Conservation (phyloP, 2,113 vertebrate species). For the Tachycineta bicolor region DNA sequence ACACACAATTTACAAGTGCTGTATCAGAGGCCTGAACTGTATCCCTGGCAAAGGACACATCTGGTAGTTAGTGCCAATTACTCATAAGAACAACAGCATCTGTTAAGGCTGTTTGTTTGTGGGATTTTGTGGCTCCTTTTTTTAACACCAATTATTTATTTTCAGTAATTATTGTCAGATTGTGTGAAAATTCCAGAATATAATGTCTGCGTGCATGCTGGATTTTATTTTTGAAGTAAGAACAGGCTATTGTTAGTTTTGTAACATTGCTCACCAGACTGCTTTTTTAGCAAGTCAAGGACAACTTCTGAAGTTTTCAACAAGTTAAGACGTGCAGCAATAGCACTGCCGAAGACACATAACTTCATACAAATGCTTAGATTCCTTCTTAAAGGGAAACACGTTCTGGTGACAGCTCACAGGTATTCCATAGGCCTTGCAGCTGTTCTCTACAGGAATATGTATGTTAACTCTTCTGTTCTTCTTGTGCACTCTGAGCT, state of each 20-base stretch:
- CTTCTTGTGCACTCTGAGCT: neutral
- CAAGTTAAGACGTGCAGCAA: neutral
- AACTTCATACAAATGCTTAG: neutral
- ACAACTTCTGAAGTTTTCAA: conserved; percentile 1
- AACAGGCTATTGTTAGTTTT: neutral
- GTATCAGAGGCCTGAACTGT: neutral
- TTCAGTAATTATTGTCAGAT: neutral
- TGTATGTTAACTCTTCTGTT: neutral
- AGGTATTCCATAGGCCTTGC: neutral
- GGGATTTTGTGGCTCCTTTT: neutral
- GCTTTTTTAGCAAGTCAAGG: conserved; percentile 19
- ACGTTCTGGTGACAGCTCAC: neutral
- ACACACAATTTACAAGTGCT: neutral
- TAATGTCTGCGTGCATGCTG: neutral
- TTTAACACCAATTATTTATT: neutral
- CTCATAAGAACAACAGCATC: neutral
- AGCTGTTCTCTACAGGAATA: neutral
- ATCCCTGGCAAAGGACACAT: neutral
- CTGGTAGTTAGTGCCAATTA: neutral
- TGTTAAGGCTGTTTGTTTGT: neutral
- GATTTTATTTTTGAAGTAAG: neutral
- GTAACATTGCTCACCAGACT: neutral
- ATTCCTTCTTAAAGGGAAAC: neutral
- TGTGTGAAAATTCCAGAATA: neutral
- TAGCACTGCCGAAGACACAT: neutral